Evolutionary conservation across 2,888 invertebrate genomes (phyloP).

Genomic region (Toxonevra muliebris): DNA sequence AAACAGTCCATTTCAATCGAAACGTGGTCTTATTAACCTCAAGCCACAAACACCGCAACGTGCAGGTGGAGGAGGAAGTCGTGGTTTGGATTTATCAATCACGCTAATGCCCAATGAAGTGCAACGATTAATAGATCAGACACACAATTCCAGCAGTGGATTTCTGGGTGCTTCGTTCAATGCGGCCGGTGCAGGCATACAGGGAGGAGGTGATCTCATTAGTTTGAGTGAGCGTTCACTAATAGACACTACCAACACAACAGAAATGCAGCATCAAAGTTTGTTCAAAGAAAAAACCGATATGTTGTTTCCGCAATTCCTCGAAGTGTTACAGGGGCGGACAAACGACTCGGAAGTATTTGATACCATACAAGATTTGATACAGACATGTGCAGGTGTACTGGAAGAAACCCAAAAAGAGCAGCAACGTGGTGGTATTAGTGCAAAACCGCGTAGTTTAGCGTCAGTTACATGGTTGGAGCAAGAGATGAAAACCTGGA

Average conservation of each 20-base stretch:
- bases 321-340: conserved; percentile 60
- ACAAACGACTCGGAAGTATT: conserved; percentile 55
- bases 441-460: conserved; percentile 31
- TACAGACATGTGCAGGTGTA: conserved; percentile 52
- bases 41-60: conserved; percentile 21
- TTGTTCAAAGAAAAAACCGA: conserved; percentile 52
- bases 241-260: conserved; percentile 31
- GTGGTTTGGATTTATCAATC: conserved; percentile 46
- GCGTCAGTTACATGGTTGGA: conserved; percentile 70
- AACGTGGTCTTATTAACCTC: conserved; percentile 41
- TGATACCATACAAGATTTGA: conserved; percentile 56
- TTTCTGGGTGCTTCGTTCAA: conserved; percentile 34
- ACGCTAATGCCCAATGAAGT: conserved; percentile 53
- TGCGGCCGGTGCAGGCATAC: conserved; percentile 27
- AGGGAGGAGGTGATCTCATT: conserved; percentile 34
- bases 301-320: conserved; percentile 58
- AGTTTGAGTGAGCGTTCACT: conserved; percentile 39
- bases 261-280: conserved; percentile 24
- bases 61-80: conserved; percentile 27
- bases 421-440: conserved; percentile 40
- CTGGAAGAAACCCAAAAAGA: conserved; percentile 54
- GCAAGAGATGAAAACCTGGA: conserved; percentile 90
- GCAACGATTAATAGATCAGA: conserved; percentile 44
- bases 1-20: conserved; percentile 39
- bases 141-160: conserved; percentile 35